phyloP scores from a whole-genome alignment of 2,888 invertebrate species.

The Andricus quercusramuli region DNA sequence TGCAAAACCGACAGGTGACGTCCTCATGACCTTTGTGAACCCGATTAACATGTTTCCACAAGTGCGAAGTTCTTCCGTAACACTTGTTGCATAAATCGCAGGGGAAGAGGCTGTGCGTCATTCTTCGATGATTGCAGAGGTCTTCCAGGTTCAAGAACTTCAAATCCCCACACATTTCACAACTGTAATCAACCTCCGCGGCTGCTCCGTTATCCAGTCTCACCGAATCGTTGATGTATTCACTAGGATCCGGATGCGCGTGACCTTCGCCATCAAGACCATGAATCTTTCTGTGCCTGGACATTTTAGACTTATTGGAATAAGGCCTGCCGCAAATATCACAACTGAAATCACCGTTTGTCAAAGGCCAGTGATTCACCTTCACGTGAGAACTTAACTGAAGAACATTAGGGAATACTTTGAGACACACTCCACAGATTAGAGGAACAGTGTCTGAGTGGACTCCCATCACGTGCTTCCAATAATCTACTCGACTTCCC shows the following conservation, averaged over 20 bases:
- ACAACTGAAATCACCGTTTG: constrained; percentile 79
- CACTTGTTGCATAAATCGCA: constrained; percentile 83
- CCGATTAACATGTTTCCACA: constrained; percentile 83
- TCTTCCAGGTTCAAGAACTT: constrained; percentile 79
- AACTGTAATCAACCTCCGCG: constrained; percentile 63
- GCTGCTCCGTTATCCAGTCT: constrained; percentile 49
- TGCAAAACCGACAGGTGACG: constrained; percentile 81
- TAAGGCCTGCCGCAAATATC: constrained; percentile 80
- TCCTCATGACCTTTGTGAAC: constrained; percentile 82
- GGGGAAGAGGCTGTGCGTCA: constrained; percentile 81
- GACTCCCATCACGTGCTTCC: constrained; percentile 80
- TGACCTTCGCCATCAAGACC: constrained; percentile 67
- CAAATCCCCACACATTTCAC: constrained; percentile 71
- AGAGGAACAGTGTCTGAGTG: constrained; percentile 79
- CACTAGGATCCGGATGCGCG: constrained; percentile 17
- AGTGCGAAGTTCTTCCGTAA: constrained; percentile 82
- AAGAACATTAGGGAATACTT: constrained; percentile 78
- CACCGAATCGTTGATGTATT: constrained; percentile 45
- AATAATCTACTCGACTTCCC: constrained; percentile 80
- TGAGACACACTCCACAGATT: constrained; percentile 79
- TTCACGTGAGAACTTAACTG: constrained; percentile 77
- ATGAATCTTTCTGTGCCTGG: constrained; percentile 79
- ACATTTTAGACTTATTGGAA: constrained; percentile 80
- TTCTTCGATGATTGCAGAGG: constrained; percentile 80
- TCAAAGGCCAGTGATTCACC: constrained; percentile 77